Base-by-base conservation (phyloP, 92 coral and sea anemone genomes). In the Desmophyllum pertusum region DNA sequence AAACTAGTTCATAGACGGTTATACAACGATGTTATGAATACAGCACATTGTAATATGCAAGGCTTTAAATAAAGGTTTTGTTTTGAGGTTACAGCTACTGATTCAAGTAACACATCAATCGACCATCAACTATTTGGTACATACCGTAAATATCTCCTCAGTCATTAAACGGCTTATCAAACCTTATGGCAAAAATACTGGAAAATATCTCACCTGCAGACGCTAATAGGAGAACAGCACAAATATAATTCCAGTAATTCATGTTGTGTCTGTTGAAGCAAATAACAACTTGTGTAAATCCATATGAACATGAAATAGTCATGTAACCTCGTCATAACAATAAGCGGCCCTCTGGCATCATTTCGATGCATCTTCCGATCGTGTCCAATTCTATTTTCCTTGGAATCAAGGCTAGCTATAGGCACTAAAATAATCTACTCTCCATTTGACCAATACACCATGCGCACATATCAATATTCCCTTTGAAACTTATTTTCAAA, bases 161-260 rank as follows among this genome's bases (percentile, higher is more conserved):
- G n/a, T n/a, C n/a, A 7, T 13, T 30, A 17, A 29, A 33, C 8
- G 42, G 33, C 19, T 67, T 3, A 33, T 19, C 43, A 67, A 67
- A 67, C 43, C 41, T 10, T 3, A 55, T 29, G 43, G 42, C 23
- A 53, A 39, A 3, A 53, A 19, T 29, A 30, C 39, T 19, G 57
- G 43, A 72, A 52, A 25, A 30, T 5, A 41, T 64, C 89, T 85
- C 57, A 85, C 89, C 84, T 85, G 29, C 48, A 15, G 85, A 85
- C 40, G 70, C 43, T 53, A 85, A 21, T 35, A 85, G 55, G 2
- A 85, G 84, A 33, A 41, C 69, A 45, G 64, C 21, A 39, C 39
- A 77, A 18, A 85, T 25, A 15, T 17, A 78, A 59, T 33, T 77
- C 88, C 88, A 85, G 42, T 25, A 78, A 70, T 76, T 85, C 78